Base-by-base conservation (phyloP, 2,888 invertebrate species). In the Tiphia femorata region DNA sequence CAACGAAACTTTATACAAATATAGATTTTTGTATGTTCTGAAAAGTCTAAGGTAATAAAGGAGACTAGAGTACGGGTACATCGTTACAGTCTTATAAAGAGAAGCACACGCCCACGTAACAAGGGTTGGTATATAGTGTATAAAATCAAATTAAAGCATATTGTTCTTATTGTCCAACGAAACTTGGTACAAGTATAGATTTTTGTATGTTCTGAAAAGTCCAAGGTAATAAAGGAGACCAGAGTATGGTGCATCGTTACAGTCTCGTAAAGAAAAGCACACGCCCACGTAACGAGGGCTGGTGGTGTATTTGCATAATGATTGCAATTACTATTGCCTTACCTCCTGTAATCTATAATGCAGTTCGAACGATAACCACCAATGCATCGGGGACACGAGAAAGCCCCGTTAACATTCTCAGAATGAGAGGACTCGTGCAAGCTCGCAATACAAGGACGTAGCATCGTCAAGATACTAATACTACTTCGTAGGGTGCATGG, bases 371-470 rank as follows among this genome's bases (percentile, higher is more conserved):
- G 70, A 71, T 73, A 73, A 73, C 63, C 53, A 59, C 49, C 66
- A 62, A 76, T 72, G 72, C 63, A 66, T 72, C 67, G 62, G 62
- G 58, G 64, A 67, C 67, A 72, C 70, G 69, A 72, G 63, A 73
- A 67, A 64, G 43, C 44, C 49, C 63, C 68, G 68, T 75, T 72
- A 73, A 72, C 64, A 58, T 72, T 71, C 57, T 44, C 33, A 51
- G 37, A 30, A 43, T 38, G 48, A 46, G 55, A 42, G 51, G 37
- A 40, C 38, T 37, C 27, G 49, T 40, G 40, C 58, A 41, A 33
- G 21, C n/a, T n/a, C n/a, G n/a, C 54, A 52, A 37, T 53, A 40
- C 35, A 23, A 35, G 33, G 25, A 14, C 10, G 30, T 14, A 46
- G 14, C 48, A 51, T 58, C 49, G 38, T 48, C 53, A 20, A 44